Base-by-base conservation (phyloP, 2,797 vertebrate species). In the Hydrocynus forskahlii region DNA sequence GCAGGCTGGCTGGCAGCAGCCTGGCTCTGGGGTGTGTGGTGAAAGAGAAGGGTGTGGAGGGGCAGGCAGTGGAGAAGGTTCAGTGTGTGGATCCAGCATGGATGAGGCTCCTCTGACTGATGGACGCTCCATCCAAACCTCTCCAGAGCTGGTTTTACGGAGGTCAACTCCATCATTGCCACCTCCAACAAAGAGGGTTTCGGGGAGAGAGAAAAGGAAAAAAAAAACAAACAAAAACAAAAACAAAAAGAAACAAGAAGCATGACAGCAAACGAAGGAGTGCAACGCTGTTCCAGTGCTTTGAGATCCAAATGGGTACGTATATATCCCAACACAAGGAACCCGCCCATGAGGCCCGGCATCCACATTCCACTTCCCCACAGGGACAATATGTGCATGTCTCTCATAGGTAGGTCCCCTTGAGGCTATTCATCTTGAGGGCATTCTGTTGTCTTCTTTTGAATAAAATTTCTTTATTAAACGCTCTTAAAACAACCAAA, bases 241-340 rank as follows among this genome's bases (percentile, higher is more conserved):
- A 63, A 84, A 55, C 23, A 81, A 64, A 45, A 69, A 64, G 38
- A 54, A 35, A 1, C 8, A 79, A 87, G 81, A 86, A 81, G 6
- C 1, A 59, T 48, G 55, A 81, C 76, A 79, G 78, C 81, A 79
- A 84, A 76, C 50, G 23, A 86, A 88, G 89, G 78, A 81, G 90
- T 78, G 78, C 88, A 85, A 89, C 89, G 91, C 89, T 89, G 92
- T 91, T 90, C 87, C 91, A 93, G 92, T 90, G 86, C 88, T 88
- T 88, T 81, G 86, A 90, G 90, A 85, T 93, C 91, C 93, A 43
- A 64, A 78, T 79, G 52, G 82, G 45, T 85, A 84, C 82, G 83
- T 77, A 90, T 77, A 88, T 75, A 90, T 92, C 92, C 91, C 80
- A 88, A 91, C 88, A 91, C 89, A 91, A 93, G 92, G 91, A 86